Evolutionary conservation across 2,113 vertebrate species (phyloP).

Genomic region (Engraulis encrasicolus): DNA sequence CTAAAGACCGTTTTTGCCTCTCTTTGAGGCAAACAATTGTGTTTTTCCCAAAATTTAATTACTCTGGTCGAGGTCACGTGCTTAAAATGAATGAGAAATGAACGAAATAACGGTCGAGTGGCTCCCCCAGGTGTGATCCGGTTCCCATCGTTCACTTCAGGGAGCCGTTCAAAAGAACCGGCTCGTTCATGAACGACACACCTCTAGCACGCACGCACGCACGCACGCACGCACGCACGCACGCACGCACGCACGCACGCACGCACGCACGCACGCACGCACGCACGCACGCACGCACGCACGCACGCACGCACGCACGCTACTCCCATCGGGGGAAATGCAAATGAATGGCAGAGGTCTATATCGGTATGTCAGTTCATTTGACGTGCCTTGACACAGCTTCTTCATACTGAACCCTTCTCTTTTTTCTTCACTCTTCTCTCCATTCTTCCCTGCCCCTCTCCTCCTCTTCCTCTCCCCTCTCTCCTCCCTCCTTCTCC

Average conservation of each 20-base stretch:
- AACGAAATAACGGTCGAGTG: too few species aligned
- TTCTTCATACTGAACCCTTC: neutral
- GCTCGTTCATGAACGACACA: too few species aligned
- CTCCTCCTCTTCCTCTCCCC: neutral
- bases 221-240: neutral
- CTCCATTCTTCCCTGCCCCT: neutral
- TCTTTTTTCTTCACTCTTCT: constrained; percentile 28
- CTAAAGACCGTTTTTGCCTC: too few species aligned
- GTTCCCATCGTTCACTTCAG: too few species aligned
- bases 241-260: neutral
- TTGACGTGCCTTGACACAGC: constrained; percentile 7
- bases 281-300: neutral
- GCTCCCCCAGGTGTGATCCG: too few species aligned
- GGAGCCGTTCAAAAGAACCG: too few species aligned
- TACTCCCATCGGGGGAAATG: neutral
- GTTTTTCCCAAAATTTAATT: too few species aligned
- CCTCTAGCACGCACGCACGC: neutral
- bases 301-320: neutral
- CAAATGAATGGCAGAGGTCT: constrained; percentile 20
- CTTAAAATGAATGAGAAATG: too few species aligned
- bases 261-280: too few species aligned
- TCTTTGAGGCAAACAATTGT: too few species aligned
- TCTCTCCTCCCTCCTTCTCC: neutral
- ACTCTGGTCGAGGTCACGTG: too few species aligned
- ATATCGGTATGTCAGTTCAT: constrained; percentile 11